phyloP scores from a whole-genome alignment of 2,888 invertebrate genomes.

The Barypeithes pellucidus region DNA sequence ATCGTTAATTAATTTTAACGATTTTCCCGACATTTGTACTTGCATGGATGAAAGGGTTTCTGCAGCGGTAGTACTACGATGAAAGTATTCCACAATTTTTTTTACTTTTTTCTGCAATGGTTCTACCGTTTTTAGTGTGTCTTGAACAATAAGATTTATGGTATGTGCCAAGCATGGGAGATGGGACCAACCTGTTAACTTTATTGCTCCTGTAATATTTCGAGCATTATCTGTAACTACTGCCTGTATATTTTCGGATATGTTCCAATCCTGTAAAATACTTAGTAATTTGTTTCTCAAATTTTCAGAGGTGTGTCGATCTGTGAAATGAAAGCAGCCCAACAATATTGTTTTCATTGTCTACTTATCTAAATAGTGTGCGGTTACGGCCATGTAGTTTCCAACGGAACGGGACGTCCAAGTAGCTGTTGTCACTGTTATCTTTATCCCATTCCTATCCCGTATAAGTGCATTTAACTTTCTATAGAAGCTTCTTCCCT shows the following conservation, averaged over 20 bases:
- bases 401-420: slow-evolving; percentile 26
- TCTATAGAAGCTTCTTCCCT: no score
- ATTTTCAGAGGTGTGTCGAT: slow-evolving; percentile 14
- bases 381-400: slow-evolving; percentile 33
- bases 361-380: slow-evolving; percentile 30
- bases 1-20: no score
- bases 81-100: slow-evolving; percentile 16
- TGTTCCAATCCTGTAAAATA: slow-evolving; percentile 20
- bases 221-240: slow-evolving; percentile 19
- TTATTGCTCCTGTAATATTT: slow-evolving; percentile 32
- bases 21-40: slow-evolving; percentile 9
- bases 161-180: slow-evolving; percentile 14
- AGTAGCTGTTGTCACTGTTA: slow-evolving; percentile 14
- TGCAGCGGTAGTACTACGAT: slow-evolving; percentile 11
- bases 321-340: slow-evolving; percentile 9
- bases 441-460: no score
- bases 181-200: slow-evolving; percentile 9
- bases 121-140: not conserved
- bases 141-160: slow-evolving; percentile 15
- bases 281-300: slow-evolving; percentile 3
- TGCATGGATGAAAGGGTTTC: not conserved
- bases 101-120: slow-evolving; percentile 14
- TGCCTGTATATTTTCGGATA: slow-evolving; percentile 14
- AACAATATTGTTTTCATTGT: slow-evolving; percentile 11
- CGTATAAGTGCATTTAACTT: no score